Base-by-base conservation (phyloP, 2,113 vertebrate species). In the Phocoena phocoena region DNA sequence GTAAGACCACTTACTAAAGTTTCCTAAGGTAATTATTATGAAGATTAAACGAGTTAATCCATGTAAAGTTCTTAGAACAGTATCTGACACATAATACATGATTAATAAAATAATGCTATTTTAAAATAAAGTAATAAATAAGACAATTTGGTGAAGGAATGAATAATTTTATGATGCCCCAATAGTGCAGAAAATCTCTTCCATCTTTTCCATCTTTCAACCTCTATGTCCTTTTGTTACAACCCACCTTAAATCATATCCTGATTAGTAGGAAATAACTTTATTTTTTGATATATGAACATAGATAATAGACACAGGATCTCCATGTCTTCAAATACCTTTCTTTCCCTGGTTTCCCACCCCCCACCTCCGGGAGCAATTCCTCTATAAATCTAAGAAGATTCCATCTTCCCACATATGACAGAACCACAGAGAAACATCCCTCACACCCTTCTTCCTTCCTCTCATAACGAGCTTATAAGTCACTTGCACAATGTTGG, bases 121-220 rank as follows among this genome's bases (percentile, higher is more conserved):
- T 85, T 79, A 76, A 93, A 93, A 67, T 36, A 58, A 58, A 58
- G 71, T 91, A 93, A 55, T 36, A 55, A 93, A 55, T 36, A 55
- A 77, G 50, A 47, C 58, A 47, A 90, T 53, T 60, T 20, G 33
- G 47, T 88, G 25, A 88, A 36, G 60, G 28, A 87, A 71, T 84
- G 44, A 33, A 68, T 63, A 12, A 47, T 94, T 92, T 93, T 74
- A 10, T 70, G 31, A 77, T 55, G 18, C 80, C 55, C 36, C 47
- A 65, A 26, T 8, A 96, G 33, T 28, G 14, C 17, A 89, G 36
- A 87, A 94, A 38, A 63, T 81, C 26, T 85, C 60, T 77, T 77
- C 31, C 20, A 31, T 41, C 41, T 47, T 97, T 92, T 74, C 36
- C 15, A 23, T 41, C 41, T 47, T 97, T 94, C 71, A 74, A 93